Evolutionary conservation across 2,113 vertebrate species (phyloP).

Genomic region (Peromyscus leucopus): DNA sequence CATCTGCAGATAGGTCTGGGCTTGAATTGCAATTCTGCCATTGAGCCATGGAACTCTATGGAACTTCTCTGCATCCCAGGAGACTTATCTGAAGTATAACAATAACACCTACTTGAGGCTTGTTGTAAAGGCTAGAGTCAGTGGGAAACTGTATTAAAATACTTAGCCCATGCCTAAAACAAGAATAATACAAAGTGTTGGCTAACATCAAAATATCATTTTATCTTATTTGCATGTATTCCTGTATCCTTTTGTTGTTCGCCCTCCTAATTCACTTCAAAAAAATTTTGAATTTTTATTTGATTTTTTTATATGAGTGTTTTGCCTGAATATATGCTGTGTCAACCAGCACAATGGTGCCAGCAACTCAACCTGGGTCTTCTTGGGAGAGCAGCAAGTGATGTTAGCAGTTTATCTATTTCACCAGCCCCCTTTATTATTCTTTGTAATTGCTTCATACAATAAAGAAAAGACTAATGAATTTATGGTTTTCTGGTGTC

Average conservation of each 20-base stretch:
- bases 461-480: not conserved
- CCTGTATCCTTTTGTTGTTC: not conserved
- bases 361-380: not conserved
- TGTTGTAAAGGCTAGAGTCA: not conserved
- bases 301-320: not conserved
- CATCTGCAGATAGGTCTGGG: not conserved
- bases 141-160: not conserved
- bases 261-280: not conserved
- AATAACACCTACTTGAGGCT: not conserved
- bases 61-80: not conserved
- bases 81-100: not conserved
- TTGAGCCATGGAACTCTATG: not conserved
- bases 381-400: not conserved
- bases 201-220: not conserved
- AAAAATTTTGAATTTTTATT: not conserved
- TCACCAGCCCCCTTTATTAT: not conserved
- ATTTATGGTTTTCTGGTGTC: not conserved
- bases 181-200: not conserved
- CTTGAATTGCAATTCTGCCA: not conserved
- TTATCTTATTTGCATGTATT: not conserved
- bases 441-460: not conserved
- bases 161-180: not conserved
- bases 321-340: not conserved
- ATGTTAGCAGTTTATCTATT: not conserved
- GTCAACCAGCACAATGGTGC: not conserved